These are phyloP conservation scores for Loris lydekkerianus DNA, from an alignment of 2,797 vertebrate genomes.

Conservation along the genomic window DNA sequence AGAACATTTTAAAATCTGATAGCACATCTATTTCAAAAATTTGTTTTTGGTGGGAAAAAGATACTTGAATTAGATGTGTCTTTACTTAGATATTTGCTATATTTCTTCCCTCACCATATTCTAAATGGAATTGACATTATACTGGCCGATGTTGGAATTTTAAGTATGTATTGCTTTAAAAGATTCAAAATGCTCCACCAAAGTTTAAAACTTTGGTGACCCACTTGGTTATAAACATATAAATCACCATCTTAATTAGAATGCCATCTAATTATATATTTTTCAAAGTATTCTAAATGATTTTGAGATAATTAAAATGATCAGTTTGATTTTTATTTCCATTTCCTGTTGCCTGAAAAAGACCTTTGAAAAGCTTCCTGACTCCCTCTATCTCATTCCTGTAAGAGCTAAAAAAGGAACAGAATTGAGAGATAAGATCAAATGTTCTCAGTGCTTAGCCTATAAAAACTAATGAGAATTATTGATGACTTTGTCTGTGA, in stretches of 20 bases:
- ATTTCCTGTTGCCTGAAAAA: constrained; percentile 72
- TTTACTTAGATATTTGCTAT: constrained; percentile 62
- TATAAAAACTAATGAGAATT: constrained; percentile 82
- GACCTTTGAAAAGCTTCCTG: constrained; percentile 25
- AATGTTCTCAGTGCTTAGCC: constrained; percentile 73
- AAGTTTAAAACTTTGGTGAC: constrained; percentile 57
- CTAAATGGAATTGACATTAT: constrained; percentile 49
- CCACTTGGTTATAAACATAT: constrained; percentile 77
- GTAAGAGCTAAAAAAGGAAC: constrained; percentile 59
- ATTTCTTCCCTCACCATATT: constrained; percentile 24
- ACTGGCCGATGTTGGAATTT: not conserved
- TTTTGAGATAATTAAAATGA: constrained; percentile 79
- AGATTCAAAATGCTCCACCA: constrained; percentile 36
- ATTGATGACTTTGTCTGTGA: constrained; percentile 72
- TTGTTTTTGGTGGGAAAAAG: not conserved
- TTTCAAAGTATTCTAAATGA: constrained; percentile 73
- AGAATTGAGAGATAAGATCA: constrained; percentile 75
- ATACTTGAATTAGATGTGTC: not conserved
- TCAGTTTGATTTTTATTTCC: constrained; percentile 79
- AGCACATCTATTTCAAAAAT: constrained; percentile 14
- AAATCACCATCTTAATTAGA: constrained; percentile 84
- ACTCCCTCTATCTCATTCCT: not conserved
- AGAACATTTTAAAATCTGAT: constrained; percentile 49
- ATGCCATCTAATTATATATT: constrained; percentile 76
- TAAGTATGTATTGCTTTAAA: constrained; percentile 45